Conservation (phyloP, 2,797 vertebrate species). For the Balearica regulorum region DNA sequence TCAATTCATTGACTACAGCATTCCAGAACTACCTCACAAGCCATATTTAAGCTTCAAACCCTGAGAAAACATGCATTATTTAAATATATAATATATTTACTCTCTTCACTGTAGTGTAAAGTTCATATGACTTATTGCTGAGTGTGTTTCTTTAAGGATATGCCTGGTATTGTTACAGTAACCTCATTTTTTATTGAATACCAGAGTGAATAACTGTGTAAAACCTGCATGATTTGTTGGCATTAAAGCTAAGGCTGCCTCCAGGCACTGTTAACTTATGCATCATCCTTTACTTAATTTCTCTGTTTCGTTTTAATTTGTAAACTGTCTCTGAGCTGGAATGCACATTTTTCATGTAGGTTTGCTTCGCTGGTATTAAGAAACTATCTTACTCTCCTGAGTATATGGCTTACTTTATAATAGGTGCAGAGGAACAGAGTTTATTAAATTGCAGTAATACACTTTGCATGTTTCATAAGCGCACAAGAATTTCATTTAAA, state of each 20-base stretch:
- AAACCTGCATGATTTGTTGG: conserved; percentile 57
- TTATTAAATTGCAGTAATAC: conserved; percentile 34
- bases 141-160: conserved; percentile 34
- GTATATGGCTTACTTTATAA: conserved; percentile 28
- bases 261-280: conserved; percentile 42
- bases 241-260: conserved; percentile 52
- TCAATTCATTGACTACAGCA: not conserved
- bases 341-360: conserved; percentile 46
- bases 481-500: conserved; percentile 38
- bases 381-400: conserved; percentile 33
- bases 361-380: conserved; percentile 27
- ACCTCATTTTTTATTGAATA: conserved; percentile 59
- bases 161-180: conserved; percentile 23
- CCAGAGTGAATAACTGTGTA: not conserved
- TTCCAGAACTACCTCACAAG: not conserved
- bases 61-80: conserved; percentile 9
- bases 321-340: conserved; percentile 50
- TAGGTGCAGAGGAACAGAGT: conserved; percentile 9
- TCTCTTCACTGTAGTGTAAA: not conserved
- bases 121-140: not conserved
- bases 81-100: not conserved
- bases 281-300: conserved; percentile 65
- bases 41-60: not conserved
- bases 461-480: conserved; percentile 16
- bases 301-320: conserved; percentile 70